These are phyloP conservation scores for Calonectris borealis DNA, from an alignment of 2,113 vertebrate species.

Conservation along the genomic window DNA sequence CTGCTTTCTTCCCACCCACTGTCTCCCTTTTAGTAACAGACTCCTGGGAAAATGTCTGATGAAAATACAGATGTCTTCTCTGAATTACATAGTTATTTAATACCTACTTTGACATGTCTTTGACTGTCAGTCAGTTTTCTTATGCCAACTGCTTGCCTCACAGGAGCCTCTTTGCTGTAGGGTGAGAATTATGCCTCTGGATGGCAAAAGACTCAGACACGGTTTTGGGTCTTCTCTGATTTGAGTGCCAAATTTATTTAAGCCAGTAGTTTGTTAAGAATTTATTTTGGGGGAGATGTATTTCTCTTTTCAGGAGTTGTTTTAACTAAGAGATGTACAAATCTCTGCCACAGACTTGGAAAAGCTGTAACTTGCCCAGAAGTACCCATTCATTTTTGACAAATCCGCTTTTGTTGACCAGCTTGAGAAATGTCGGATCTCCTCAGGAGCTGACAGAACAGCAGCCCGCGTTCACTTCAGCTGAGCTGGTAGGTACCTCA, in stretches of 20 bases:
- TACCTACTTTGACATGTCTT: constrained; percentile 27
- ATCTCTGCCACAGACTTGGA: not conserved
- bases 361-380: not conserved
- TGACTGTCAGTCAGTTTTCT: constrained; percentile 6
- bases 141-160: not conserved
- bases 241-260: not conserved
- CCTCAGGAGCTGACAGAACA: rapidly evolving
- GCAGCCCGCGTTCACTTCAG: not conserved
- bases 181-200: not conserved
- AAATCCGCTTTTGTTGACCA: not conserved
- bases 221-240: not conserved
- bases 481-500: not conserved
- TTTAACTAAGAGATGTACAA: not conserved
- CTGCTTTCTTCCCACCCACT: not conserved
- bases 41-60: not conserved
- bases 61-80: not conserved
- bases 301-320: not conserved
- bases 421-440: not conserved
- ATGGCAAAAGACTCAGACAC: not conserved
- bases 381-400: not conserved
- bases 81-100: constrained; percentile 35
- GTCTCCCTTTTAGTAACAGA: not conserved
- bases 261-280: not conserved
- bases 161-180: not conserved
- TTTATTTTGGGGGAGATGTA: not conserved